phyloP scores from a whole-genome alignment of 2,888 invertebrate species.

The Yponomeuta evonymella region DNA sequence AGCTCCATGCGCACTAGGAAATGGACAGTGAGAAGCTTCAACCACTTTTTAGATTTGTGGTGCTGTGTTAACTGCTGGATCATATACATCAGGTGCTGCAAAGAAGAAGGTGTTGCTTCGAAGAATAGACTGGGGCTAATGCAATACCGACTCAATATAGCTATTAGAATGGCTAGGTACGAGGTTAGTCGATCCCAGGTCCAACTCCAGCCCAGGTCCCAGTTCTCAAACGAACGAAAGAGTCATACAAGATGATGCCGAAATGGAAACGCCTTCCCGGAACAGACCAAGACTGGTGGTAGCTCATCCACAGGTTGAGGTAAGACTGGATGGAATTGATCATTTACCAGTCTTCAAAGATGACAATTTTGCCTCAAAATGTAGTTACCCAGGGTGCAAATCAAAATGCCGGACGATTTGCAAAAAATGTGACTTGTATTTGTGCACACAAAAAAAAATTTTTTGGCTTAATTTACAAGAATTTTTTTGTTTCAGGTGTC shows the following conservation, averaged over 20 bases:
- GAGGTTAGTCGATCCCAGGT: conserved; percentile 14
- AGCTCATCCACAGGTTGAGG: conserved; percentile 14
- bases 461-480: not conserved
- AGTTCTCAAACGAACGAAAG: conserved; percentile 6
- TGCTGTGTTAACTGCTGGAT: conserved; percentile 28
- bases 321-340: conserved; percentile 14
- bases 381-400: conserved; percentile 13
- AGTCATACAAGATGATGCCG: conserved; percentile 8
- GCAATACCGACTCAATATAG: conserved; percentile 25
- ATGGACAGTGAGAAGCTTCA: conserved; percentile 19
- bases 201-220: not conserved
- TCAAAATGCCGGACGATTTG: conserved; percentile 9
- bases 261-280: conserved; percentile 14
- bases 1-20: conserved; percentile 2
- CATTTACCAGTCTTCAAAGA: conserved; percentile 15
- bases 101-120: conserved; percentile 23
- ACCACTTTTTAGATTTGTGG: conserved; percentile 24
- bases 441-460: conserved; percentile 20
- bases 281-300: conserved; percentile 16
- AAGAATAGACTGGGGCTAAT: conserved; percentile 26
- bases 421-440: conserved; percentile 22
- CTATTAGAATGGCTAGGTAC: conserved; percentile 23
- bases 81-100: conserved; percentile 26
- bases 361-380: conserved; percentile 18
- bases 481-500: too few relatives aligned